phyloP scores from a whole-genome alignment of 2,113 vertebrate genomes.

The Oriolus oriolus region DNA sequence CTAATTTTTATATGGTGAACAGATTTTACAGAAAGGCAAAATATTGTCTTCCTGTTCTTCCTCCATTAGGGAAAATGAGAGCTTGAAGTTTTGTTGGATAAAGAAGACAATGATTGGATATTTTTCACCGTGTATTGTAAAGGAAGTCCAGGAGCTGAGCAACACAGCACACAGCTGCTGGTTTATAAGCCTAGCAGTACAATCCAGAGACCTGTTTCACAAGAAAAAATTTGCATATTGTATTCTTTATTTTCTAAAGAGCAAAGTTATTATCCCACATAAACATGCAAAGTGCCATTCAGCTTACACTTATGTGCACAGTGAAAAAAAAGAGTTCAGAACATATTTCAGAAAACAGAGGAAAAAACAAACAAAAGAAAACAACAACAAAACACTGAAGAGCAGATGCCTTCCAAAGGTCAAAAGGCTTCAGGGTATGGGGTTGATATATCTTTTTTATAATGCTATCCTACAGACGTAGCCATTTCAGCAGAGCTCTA shows the following conservation, averaged over 20 bases:
- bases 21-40: background rate
- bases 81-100: background rate
- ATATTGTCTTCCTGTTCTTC: background rate
- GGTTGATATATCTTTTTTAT: background rate
- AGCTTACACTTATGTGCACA: background rate
- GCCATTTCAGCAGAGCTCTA: background rate
- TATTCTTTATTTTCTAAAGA: background rate
- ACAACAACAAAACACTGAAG: background rate
- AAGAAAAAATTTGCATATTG: background rate
- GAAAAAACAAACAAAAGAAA: background rate
- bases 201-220: background rate
- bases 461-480: background rate
- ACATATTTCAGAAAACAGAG: background rate
- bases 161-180: background rate
- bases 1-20: background rate
- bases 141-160: background rate
- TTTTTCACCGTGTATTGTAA: background rate
- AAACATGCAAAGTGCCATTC: background rate
- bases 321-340: background rate
- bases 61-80: background rate
- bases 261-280: background rate
- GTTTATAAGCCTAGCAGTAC: background rate
- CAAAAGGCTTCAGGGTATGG: background rate
- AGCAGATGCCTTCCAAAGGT: background rate
- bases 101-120: background rate